These are phyloP conservation scores for Rhinichthys klamathensis DNA, from an alignment of 2,113 vertebrate genomes.

Conservation along the genomic window DNA sequence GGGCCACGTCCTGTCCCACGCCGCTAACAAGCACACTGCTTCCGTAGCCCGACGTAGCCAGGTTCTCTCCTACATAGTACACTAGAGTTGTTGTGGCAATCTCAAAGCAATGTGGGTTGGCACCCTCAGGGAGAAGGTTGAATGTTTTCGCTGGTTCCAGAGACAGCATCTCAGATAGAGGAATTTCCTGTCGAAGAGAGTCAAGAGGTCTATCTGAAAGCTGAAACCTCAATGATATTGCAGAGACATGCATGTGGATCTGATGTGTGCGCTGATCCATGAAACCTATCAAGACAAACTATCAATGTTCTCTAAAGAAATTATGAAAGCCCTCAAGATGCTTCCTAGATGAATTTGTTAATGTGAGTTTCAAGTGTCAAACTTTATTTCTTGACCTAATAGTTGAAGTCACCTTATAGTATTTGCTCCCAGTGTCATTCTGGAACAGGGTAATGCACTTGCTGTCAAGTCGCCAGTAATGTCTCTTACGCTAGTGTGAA, in stretches of 20 bases:
- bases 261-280: conserved; percentile 7
- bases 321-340: neutral
- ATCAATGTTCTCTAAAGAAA: conserved; percentile 3
- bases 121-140: conserved; percentile 81
- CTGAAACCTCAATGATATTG: conserved; percentile 16
- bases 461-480: conserved; percentile 97
- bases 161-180: conserved; percentile 92
- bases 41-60: conserved; percentile 73
- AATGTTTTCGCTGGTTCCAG: conserved; percentile 89
- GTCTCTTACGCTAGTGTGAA: conserved; percentile 87
- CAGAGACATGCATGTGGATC: conserved; percentile 7
- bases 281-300: conserved; percentile 19
- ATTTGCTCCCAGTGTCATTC: conserved; percentile 95
- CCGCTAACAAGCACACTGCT: conserved; percentile 83
- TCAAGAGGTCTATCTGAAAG: conserved; percentile 16
- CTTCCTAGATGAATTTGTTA: neutral
- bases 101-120: conserved; percentile 94
- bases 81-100: conserved; percentile 88
- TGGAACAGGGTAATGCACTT: conserved; percentile 97
- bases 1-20: conserved; percentile 85
- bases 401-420: conserved; percentile 87
- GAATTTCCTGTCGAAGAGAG: conserved; percentile 85
- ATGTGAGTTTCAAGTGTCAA: neutral
- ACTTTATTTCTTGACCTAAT: neutral
- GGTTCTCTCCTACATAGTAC: conserved; percentile 92